Percentiles rank a stretch among this genome's conserved stretches.
Conservation (phyloP, 2,888 invertebrate genomes). For the Odontocolon sp. region DNA sequence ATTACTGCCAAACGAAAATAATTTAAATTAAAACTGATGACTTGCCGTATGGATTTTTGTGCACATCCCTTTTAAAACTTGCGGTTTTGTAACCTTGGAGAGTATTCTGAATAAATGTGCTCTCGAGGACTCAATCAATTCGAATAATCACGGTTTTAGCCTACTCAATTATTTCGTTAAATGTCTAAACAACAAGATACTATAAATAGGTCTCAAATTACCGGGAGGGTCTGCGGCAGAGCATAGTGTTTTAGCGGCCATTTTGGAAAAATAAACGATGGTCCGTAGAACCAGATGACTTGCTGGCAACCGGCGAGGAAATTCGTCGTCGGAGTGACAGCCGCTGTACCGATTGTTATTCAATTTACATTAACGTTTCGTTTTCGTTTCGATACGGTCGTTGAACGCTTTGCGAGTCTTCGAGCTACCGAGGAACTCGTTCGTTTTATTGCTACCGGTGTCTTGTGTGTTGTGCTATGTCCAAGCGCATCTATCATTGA, state of each 20-base stretch:
- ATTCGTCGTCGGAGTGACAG: slow-evolving; percentile 78
- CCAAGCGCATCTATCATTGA: background rate
- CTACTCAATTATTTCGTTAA: slow-evolving; percentile 66
- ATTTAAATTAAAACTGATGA: too few relatives aligned
- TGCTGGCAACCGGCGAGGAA: slow-evolving; percentile 68
- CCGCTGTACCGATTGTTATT: slow-evolving; percentile 78
- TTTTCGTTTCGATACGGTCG: slow-evolving; percentile 76
- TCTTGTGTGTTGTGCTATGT: slow-evolving; percentile 19
- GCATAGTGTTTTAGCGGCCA: slow-evolving; percentile 76
- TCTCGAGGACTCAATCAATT: slow-evolving; percentile 45
- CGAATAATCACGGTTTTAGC: slow-evolving; percentile 39
- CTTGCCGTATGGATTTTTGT: slow-evolving; percentile 5
- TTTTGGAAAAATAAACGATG: slow-evolving; percentile 80
- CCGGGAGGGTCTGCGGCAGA: slow-evolving; percentile 69
- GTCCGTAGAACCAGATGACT: slow-evolving; percentile 77
- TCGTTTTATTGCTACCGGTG: slow-evolving; percentile 53
- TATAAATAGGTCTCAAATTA: slow-evolving; percentile 77
- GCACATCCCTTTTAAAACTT: background rate
- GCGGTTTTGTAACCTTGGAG: background rate
- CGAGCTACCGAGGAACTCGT: slow-evolving; percentile 27
- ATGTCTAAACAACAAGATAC: slow-evolving; percentile 65
- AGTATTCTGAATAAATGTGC: background rate
- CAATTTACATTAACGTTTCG: slow-evolving; percentile 78
- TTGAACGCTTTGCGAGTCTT: slow-evolving; percentile 71
- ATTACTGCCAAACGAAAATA: too few relatives aligned